phyloP scores from a whole-genome alignment of 2,113 vertebrate genomes.

The Agelaius tricolor region DNA sequence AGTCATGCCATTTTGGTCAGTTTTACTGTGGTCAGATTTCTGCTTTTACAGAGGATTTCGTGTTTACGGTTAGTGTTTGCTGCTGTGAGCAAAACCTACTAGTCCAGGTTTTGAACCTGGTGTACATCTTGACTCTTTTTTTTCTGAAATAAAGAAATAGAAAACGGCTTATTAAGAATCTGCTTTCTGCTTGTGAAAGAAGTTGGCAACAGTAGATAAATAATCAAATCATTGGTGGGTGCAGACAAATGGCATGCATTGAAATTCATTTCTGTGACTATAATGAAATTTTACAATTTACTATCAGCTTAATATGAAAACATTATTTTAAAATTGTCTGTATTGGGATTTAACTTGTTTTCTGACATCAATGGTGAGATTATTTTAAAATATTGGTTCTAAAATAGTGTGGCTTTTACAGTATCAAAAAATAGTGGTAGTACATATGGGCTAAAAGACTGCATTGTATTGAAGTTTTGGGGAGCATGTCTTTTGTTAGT shows the following conservation, averaged over 20 bases:
- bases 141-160: background rate
- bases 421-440: background rate
- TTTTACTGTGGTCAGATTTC: background rate
- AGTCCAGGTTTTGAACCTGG: background rate
- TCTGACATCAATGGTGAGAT: background rate
- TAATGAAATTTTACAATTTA: background rate
- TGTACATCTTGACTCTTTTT: background rate
- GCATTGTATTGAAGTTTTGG: background rate
- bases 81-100: background rate
- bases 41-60: background rate
- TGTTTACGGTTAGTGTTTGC: background rate
- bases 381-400: background rate
- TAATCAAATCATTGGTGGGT: background rate
- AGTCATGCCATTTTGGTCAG: background rate
- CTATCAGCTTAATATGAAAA: background rate
- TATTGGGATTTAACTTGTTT: background rate
- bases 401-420: background rate
- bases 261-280: background rate
- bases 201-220: background rate
- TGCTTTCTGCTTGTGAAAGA: background rate
- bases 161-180: background rate
- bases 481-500: background rate
- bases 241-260: background rate
- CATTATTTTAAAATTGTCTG: background rate
- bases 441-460: background rate